phyloP scores from a whole-genome alignment of 2,888 invertebrate species.

The Lacanobia oleracea region DNA sequence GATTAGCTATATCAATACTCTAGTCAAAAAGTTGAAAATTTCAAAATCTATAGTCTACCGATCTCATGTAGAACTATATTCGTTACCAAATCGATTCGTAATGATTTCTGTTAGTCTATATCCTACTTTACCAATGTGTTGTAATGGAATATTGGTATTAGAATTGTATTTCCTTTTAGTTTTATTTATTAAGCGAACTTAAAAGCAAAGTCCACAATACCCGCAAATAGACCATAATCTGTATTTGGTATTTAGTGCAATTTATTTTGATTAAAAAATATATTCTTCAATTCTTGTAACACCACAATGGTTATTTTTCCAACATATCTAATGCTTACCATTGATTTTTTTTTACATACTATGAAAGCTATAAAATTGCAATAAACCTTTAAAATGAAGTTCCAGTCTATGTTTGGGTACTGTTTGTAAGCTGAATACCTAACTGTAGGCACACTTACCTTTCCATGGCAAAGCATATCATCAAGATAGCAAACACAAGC shows the following conservation, averaged over 20 bases:
- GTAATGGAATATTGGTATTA: slow-evolving; percentile 88
- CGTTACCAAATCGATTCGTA: slow-evolving; percentile 72
- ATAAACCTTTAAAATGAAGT: slow-evolving; percentile 56
- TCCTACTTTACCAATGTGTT: slow-evolving; percentile 83
- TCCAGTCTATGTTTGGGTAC: slow-evolving; percentile 43
- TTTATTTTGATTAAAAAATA: slow-evolving; percentile 20
- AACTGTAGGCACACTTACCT: slow-evolving; percentile 84
- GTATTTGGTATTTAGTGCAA: slow-evolving; percentile 65
- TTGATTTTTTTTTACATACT: background rate
- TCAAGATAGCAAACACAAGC: slow-evolving; percentile 84
- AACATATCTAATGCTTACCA: background rate
- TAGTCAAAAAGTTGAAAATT: slow-evolving; percentile 71
- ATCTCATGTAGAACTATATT: slow-evolving; percentile 75
- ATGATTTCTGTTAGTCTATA: slow-evolving; percentile 70
- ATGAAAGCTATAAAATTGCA: slow-evolving; percentile 48
- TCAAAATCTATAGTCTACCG: slow-evolving; percentile 78
- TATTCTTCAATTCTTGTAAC: background rate
- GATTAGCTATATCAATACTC: slow-evolving; percentile 78
- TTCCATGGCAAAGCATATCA: slow-evolving; percentile 78
- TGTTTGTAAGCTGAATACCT: slow-evolving; percentile 69
- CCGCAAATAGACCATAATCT: slow-evolving; percentile 62
- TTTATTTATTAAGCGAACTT: slow-evolving; percentile 69
- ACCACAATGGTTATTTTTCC: background rate
- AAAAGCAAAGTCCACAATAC: slow-evolving; percentile 71
- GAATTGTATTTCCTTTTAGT: slow-evolving; percentile 66